Base-by-base conservation (phyloP, 2,888 invertebrate genomes). In the Trichacis sp. region DNA sequence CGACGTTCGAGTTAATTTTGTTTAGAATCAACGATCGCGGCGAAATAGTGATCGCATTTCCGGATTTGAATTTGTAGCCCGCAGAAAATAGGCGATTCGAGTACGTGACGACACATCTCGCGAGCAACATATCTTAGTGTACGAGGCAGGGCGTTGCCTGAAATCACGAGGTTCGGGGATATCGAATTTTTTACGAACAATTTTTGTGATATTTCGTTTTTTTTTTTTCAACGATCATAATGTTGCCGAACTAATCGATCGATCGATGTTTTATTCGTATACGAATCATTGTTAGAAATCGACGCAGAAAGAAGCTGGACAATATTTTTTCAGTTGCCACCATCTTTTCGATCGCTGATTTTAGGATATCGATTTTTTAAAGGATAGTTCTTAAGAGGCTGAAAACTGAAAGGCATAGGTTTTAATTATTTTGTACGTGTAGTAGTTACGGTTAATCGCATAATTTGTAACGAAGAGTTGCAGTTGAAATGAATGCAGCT, bases 101-200 rank as follows among this genome's bases (percentile, higher is more conserved):
- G 72, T 78, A 77, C 77, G 75, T 80, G 77, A 82, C 74, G 76
- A 77, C 76, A 77, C 74, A 76, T 78, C 77, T 80, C 78, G 79
- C 75, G 77, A 82, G 73, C 78, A 81, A 83, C 83, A 83, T 83
- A 83, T 83, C 83, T 79, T 82, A 82, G 81, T 75, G 73, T 81
- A 79, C 73, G 75, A 74, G 72, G 74, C 75, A 74, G 68, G 72
- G 71, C 69, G 72, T 71, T 72, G 72, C 71, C 71, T 57, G 62
- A 66, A 64, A 40, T 11, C 53, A 17, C 29, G n/a, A 15, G 20
- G 17, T 45, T 18, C 15, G 15, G 19, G 45, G 18, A 45, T 18
- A 19, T 45, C n/a, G 19, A 2, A 1, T 40, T 40, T 40, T 15
- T 15, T 12, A 15, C 15, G 6, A 15, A 40, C 15, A 9, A 14